phyloP scores from a whole-genome alignment of 2,888 invertebrate species.

The Tholera decimalis region DNA sequence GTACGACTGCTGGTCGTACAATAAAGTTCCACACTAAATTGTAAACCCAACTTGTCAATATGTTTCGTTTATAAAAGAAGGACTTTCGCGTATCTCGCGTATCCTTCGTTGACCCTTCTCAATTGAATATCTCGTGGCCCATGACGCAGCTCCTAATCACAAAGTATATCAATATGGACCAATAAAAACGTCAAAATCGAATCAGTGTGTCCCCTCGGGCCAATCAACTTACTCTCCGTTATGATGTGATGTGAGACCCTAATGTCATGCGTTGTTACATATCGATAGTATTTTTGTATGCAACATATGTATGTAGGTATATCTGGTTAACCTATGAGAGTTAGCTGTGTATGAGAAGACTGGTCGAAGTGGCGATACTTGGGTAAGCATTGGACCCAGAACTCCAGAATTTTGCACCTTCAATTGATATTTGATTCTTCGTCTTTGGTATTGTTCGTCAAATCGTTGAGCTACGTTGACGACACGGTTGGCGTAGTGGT shows the following conservation, averaged over 20 bases:
- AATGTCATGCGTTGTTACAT: constrained; percentile 44
- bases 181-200: constrained; percentile 88
- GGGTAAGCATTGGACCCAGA: background rate
- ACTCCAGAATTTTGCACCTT: too few relatives aligned
- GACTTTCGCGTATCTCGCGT: constrained; percentile 53
- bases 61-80: background rate
- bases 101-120: constrained; percentile 72
- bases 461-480: too few relatives aligned
- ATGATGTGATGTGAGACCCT: constrained; percentile 62
- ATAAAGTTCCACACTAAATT: background rate
- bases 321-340: background rate
- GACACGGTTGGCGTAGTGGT: too few relatives aligned
- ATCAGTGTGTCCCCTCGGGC: constrained; percentile 82
- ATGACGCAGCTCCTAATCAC: constrained; percentile 80
- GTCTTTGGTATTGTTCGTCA: too few relatives aligned
- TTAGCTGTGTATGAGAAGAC: background rate
- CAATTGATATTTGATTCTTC: background rate
- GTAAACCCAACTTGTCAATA: background rate
- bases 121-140: constrained; percentile 75
- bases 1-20: too few relatives aligned
- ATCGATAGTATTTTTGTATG: background rate
- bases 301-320: too few relatives aligned
- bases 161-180: constrained; percentile 86
- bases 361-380: too few relatives aligned
- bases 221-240: constrained; percentile 78